Base-by-base conservation (phyloP, 2,113 vertebrate species). In the Redunca redunca region DNA sequence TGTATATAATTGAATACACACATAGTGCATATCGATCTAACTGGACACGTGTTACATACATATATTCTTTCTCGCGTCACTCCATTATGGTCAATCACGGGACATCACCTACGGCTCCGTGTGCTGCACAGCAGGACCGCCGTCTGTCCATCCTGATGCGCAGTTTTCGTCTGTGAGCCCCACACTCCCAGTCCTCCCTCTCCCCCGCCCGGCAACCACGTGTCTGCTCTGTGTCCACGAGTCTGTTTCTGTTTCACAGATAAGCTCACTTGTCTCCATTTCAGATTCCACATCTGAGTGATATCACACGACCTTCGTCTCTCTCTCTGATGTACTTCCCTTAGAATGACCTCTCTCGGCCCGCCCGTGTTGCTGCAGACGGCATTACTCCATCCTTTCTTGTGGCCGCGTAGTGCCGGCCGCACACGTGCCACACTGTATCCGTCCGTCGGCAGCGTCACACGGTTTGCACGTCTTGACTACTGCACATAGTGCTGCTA, bases 1-100 rank as follows among this genome's bases (percentile, higher is more conserved):
- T 28, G 2, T 3, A 48, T 0, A 17, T 11, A 78, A 17, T 6
- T 33, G 15, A 50, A 6, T 8, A 26, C 23, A 7, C 6, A 40
- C 12, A 23, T 23, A 23, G 40, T 2, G 36, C 67, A 3, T 13
- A 13, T 25, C 13, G 11, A 36, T 2, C 21, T 40, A 23, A 12
- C 67, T 71, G n/a, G 71, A 26, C 0, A 7, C 71, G 2, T 26
- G 36, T 26, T 14, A 7, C 11, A 14, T 7, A 1, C 43, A 5
- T 2, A 4, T 0, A 4, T 2, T 48, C 25, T 30, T 48, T 5
- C 0, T 16, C 25, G 14, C 1, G 40, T 17, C 9, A 7, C 3
- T 21, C 30, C 48, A n/a, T 10, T 2, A 13, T 12, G 48, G 5
- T 12, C 21, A 21, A n/a, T 10, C 28, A n/a, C 10, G 21, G 48